Conservation (phyloP, 2,113 vertebrate species). For the Limnothrissa miodon region DNA sequence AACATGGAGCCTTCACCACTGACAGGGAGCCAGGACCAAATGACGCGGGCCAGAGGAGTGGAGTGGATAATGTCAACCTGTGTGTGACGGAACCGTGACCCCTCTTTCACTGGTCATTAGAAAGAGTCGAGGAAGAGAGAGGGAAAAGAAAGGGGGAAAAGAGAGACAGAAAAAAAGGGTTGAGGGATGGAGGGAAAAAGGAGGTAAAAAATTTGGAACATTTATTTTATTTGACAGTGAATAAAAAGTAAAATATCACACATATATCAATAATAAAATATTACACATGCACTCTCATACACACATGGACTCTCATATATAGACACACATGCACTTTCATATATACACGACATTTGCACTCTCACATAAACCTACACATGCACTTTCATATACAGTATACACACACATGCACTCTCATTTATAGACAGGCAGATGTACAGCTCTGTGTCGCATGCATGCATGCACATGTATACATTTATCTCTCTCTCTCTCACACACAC, state of each 20-base stretch:
- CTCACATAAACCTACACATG: not conserved
- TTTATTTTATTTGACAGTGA: not conserved
- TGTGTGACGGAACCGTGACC: slow-evolving; percentile 8
- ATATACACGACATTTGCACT: not conserved
- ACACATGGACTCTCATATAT: not conserved
- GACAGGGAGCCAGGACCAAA: not conserved
- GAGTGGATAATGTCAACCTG: slow-evolving; percentile 16
- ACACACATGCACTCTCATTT: not conserved
- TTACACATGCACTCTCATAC: too few relatives aligned
- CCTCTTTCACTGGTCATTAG: not conserved
- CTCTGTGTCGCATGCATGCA: not conserved
- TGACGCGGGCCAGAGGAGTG: slow-evolving; percentile 11
- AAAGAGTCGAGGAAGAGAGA: not conserved
- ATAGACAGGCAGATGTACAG: not conserved
- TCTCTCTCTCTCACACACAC: not conserved
- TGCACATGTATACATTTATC: not conserved
- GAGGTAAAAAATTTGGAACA: not conserved
- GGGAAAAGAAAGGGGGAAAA: not conserved
- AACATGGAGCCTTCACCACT: slow-evolving; percentile 2
- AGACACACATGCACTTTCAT: not conserved
- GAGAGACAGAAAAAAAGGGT: not conserved
- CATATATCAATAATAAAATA: too few relatives aligned
- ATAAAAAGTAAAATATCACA: too few relatives aligned
- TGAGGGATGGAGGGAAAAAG: not conserved
- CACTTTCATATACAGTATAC: not conserved